These are phyloP conservation scores for Tinea trinotella DNA, from an alignment of 2,888 invertebrate species.

Conservation along the genomic window DNA sequence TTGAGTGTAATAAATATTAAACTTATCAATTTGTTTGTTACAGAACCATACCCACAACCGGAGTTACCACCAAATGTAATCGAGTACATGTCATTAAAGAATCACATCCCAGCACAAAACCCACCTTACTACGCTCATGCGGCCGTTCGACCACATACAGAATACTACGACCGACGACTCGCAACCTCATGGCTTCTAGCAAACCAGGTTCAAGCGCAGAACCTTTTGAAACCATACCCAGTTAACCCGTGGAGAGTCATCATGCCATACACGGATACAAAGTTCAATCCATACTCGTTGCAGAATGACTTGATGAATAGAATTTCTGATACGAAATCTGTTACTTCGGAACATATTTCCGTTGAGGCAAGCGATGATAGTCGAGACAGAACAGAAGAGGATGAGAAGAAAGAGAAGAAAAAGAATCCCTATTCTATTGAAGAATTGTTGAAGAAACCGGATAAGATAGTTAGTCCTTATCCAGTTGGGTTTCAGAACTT, in stretches of 20 bases:
- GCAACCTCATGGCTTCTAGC: conserved; percentile 71
- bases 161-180: conserved; percentile 62
- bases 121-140: conserved; percentile 58
- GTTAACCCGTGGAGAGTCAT: conserved; percentile 73
- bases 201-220: conserved; percentile 64
- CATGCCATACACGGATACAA: conserved; percentile 65
- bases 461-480: conserved; percentile 64
- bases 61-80: conserved; percentile 54
- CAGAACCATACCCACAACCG: conserved; percentile 52
- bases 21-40: no score
- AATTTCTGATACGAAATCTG: conserved; percentile 57
- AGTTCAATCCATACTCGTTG: conserved; percentile 53
- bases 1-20: no score
- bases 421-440: conserved; percentile 91
- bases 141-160: conserved; percentile 46
- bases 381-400: conserved; percentile 64
- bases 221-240: conserved; percentile 63
- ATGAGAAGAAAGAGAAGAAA: conserved; percentile 68
- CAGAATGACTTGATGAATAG: conserved; percentile 50
- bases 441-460: conserved; percentile 86
- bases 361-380: conserved; percentile 75
- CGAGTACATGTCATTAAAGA: conserved; percentile 61
- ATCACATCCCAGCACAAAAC: conserved; percentile 40
- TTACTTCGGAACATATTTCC: conserved; percentile 59
- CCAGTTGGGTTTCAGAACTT: conserved; percentile 56